Evolutionary conservation across 92 coral and sea anemone genomes (phyloP), one percentile per base, ranked within the genome.

Genomic region (Galaxea fascicularis): DNA sequence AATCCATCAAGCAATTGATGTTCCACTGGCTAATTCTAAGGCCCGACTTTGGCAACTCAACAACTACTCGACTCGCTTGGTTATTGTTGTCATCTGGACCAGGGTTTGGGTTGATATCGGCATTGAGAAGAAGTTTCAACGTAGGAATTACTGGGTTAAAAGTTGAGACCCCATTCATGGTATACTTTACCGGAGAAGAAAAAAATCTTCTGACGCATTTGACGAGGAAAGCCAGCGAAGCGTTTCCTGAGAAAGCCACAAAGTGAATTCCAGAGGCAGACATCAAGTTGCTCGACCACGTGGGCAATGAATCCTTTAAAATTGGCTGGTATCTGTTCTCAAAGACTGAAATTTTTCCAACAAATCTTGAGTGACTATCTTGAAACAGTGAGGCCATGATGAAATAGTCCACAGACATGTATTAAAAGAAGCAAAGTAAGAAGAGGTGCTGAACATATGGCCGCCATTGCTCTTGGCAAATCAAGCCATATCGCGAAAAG

Each of bases 41-140:
- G 84, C 46, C 68, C 35, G 35, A 78, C 25, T 49, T 76, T 13
- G 56, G 71, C 25, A 76, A 35, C 57, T 64, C 35, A 70, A 70
- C 45, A 47, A 70, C 76, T 70, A 28, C 46, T 28, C 45, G 29
- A 28, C 46, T 47, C 76, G 46, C 76, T 28, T 21, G 46, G 46
- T 47, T 28, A 47, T 35, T 28, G 44, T 35, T 70, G 46, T 28
- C 76, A 70, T 70, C 44, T 28, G 76, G 76, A 47, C 44, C 45
- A 21, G 54, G 76, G 46, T 70, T 70, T 47, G 46, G 76, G 16
- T 70, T 35, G 44, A 70, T 28, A 70, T 70, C 44, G 76, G 10
- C 76, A 21, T 35, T 16, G 35, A 70, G 6, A 70, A 70, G 39
- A 21, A 49, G 1, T 49, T 49, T 49, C 9, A 49, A 49, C 54